Percentiles rank a stretch among this genome's conserved stretches.
Evolutionary conservation across 2,113 vertebrate genomes (phyloP).

Genomic region (Steatornis caripensis): DNA sequence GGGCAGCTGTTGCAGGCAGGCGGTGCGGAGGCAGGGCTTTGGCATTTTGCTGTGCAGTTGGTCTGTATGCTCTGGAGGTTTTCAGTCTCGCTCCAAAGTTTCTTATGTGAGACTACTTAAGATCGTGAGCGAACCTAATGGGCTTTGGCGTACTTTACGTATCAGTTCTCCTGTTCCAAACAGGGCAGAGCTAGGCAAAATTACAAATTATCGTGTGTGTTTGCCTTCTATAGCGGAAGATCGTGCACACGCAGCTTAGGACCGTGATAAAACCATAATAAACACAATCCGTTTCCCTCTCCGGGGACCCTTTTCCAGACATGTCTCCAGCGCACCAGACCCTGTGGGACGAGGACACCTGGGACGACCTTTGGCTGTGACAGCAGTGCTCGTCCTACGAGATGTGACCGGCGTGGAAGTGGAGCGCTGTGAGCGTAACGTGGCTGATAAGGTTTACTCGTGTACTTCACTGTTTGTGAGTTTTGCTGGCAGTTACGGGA

Average conservation of each 20-base stretch:
- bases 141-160: neutral
- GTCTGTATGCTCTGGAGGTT: neutral
- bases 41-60: neutral
- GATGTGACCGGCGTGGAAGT: accelerated
- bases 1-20: accelerated
- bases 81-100: neutral
- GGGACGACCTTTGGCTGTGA: accelerated
- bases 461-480: neutral
- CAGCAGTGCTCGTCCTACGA: neutral
- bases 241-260: neutral
- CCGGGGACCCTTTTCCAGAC: neutral
- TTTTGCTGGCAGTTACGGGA: neutral
- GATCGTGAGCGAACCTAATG: neutral
- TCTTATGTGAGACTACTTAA: accelerated
- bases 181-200: neutral
- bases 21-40: neutral
- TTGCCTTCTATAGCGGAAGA: neutral
- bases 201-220: accelerated
- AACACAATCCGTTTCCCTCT: too few species aligned
- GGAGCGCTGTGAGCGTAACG: neutral
- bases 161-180: neutral
- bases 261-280: accelerated
- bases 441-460: neutral
- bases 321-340: accelerated
- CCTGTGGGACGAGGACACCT: neutral